A percentile compares a stretch with the other conserved stretches of the same genome.
phyloP scores from a whole-genome alignment of 2,888 invertebrate species.

The Dusona sp. region DNA sequence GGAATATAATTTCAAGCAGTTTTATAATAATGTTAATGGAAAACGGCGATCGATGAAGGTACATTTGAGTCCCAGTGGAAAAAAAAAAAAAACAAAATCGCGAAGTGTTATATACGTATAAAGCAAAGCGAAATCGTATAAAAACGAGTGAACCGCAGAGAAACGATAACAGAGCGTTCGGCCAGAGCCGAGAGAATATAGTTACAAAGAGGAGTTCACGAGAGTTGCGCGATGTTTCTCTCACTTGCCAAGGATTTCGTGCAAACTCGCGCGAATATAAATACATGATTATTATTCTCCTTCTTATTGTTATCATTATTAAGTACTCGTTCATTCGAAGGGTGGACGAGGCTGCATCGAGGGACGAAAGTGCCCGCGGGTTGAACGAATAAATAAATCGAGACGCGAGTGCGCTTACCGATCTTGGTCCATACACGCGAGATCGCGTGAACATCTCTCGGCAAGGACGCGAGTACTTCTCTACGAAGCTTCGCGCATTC shows the following conservation, averaged over 20 bases:
- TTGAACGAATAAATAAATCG: conserved; percentile 63
- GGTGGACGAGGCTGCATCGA: conserved; percentile 42
- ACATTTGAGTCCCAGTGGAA: conserved; percentile 40
- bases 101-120: conserved; percentile 59
- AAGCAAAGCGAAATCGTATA: conserved; percentile 17
- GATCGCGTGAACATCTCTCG: conserved; percentile 58
- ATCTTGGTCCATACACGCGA: conserved; percentile 53
- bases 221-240: conserved; percentile 17
- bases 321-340: conserved; percentile 27
- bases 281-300: conserved; percentile 21
- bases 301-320: conserved; percentile 38
- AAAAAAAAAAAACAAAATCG: conserved; percentile 67
- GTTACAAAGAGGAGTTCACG: conserved; percentile 33
- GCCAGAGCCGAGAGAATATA: not conserved
- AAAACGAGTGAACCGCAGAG: conserved; percentile 6
- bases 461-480: conserved; percentile 53
- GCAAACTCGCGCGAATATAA: conserved; percentile 28
- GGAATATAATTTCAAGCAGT: conserved; percentile 66
- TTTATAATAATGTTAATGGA: conserved; percentile 76
- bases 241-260: conserved; percentile 30
- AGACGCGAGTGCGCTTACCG: conserved; percentile 56
- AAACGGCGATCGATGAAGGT: conserved; percentile 74
- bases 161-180: conserved; percentile 23
- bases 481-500: conserved; percentile 1
- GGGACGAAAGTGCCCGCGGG: conserved; percentile 55